phyloP scores from a whole-genome alignment of 2,113 vertebrate species.

The Noctilio leporinus region DNA sequence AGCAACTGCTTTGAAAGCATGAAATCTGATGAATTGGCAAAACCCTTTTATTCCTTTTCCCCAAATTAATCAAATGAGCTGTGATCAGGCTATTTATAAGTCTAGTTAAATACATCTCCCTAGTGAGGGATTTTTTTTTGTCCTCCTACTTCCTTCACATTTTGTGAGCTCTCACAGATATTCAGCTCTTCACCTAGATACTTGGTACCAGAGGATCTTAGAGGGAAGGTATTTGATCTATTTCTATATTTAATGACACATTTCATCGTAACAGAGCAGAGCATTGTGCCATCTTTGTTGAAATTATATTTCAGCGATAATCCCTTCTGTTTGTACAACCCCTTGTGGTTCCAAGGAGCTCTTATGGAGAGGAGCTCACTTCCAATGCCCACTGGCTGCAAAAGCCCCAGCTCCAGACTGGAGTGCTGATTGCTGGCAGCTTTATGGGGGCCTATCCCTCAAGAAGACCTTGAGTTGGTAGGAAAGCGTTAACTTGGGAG shows the following conservation, averaged over 20 bases:
- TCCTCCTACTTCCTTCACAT: conserved; percentile 31
- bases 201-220: conserved; percentile 66
- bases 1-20: conserved; percentile 53
- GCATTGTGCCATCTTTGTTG: conserved; percentile 63
- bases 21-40: conserved; percentile 70
- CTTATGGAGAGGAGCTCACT: neutral
- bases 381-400: neutral
- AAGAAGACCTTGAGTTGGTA: neutral
- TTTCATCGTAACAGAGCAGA: conserved; percentile 74
- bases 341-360: neutral
- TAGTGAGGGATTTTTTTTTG: conserved; percentile 50
- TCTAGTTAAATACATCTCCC: conserved; percentile 77
- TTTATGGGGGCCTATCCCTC: neutral
- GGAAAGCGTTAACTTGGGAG: neutral
- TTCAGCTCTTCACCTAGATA: conserved; percentile 76
- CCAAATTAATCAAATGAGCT: conserved; percentile 76
- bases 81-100: conserved; percentile 79
- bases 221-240: conserved; percentile 77
- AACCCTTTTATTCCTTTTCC: conserved; percentile 72
- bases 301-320: conserved; percentile 69
- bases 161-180: conserved; percentile 66
- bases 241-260: conserved; percentile 84
- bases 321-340: conserved; percentile 22
- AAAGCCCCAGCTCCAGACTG: neutral
- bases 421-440: neutral